Percentiles rank a stretch among this genome's conserved stretches.
phyloP scores from a whole-genome alignment of 2,113 vertebrate species.

The Anolis sagrei region DNA sequence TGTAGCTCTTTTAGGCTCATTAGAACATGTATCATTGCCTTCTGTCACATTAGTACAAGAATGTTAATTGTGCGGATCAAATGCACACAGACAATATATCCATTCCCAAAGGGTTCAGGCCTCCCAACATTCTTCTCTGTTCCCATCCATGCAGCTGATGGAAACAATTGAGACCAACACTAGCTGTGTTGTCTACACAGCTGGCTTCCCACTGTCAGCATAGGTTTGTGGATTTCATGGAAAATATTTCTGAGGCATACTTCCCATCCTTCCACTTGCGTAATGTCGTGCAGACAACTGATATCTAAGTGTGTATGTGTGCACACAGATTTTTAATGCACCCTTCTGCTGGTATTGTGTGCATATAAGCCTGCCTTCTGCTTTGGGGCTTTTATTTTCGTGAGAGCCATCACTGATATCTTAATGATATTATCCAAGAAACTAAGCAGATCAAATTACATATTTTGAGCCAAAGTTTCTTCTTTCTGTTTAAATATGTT shows the following conservation, averaged over 20 bases:
- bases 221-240: neutral
- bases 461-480: slow-evolving; percentile 30
- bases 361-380: neutral
- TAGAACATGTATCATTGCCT: neutral
- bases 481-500: slow-evolving; percentile 30
- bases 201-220: neutral
- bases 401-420: slow-evolving; percentile 4
- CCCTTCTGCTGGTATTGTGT: neutral
- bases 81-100: neutral
- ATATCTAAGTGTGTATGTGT: neutral
- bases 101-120: neutral
- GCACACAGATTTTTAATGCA: neutral
- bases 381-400: slow-evolving; percentile 5
- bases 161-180: neutral
- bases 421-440: slow-evolving; percentile 15
- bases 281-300: neutral
- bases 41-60: neutral
- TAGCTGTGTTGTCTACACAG: neutral
- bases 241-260: neutral
- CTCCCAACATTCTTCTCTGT: neutral
- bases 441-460: slow-evolving; percentile 7
- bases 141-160: neutral
- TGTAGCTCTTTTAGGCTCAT: neutral
- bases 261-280: neutral
- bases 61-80: neutral